Percentiles rank a stretch among this genome's conserved stretches.
These are phyloP conservation scores for Drosophila ambigua DNA, from an alignment of 1,140 invertebrate species.

Conservation along the genomic window DNA sequence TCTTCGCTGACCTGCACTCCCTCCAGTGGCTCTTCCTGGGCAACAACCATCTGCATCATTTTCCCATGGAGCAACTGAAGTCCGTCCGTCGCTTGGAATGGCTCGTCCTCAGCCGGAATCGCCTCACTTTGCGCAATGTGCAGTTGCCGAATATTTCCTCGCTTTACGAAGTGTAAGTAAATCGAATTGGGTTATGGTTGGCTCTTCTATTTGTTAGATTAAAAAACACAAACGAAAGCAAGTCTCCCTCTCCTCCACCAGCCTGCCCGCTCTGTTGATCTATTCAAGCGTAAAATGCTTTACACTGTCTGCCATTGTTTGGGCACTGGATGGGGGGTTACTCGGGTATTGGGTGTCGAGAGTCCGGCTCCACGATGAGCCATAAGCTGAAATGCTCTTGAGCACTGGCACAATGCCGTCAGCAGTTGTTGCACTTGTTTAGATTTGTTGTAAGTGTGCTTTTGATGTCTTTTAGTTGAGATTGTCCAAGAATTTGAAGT, in stretches of 20 bases:
- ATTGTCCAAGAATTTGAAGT: conserved; percentile 6
- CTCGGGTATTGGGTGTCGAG: conserved; percentile 37
- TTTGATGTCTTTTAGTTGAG: conserved; percentile 1
- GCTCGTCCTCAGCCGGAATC: conserved; percentile 85
- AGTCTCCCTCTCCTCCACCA: background rate
- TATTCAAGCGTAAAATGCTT: conserved; percentile 78
- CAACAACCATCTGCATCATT: conserved; percentile 76
- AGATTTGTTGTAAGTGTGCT: conserved; percentile 4
- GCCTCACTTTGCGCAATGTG: conserved; percentile 82
- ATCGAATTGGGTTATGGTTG: conserved; percentile 22
- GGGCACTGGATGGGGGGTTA: conserved; percentile 20
- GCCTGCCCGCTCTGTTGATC: conserved; percentile 40
- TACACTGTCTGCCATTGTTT: conserved; percentile 60
- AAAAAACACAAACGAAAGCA: conserved; percentile 47
- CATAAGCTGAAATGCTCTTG: conserved; percentile 8
- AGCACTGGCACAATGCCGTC: conserved; percentile 27
- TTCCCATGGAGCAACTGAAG: conserved; percentile 82
- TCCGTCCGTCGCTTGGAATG: conserved; percentile 83
- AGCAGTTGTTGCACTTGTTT: conserved; percentile 21
- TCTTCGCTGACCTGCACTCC: conserved; percentile 82
- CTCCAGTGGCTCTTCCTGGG: conserved; percentile 84
- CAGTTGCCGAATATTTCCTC: conserved; percentile 84
- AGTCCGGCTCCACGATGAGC: conserved; percentile 1
- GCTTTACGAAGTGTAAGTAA: conserved; percentile 85
- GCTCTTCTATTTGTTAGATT: conserved; percentile 70